A percentile compares a stretch with the other conserved stretches of the same genome.
These are phyloP conservation scores for Hydractinia symbiolongicarpus DNA, from an alignment of 30 jellyfish, hydroid and myxozoan species.

Conservation along the genomic window DNA sequence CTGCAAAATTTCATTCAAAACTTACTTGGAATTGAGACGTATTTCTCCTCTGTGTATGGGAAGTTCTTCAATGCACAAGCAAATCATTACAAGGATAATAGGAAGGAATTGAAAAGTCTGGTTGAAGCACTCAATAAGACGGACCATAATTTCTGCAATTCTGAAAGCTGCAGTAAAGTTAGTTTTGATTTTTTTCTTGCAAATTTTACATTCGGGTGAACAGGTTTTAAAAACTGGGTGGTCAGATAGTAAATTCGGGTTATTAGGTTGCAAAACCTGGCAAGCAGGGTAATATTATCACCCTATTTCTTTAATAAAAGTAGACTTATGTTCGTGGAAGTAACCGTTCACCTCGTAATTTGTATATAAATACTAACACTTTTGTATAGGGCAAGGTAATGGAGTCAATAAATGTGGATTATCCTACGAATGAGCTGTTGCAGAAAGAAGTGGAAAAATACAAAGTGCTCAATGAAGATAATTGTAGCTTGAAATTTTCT, in stretches of 20 bases:
- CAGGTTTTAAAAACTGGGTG: too few relatives aligned
- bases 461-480: neutral
- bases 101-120: neutral
- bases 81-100: neutral
- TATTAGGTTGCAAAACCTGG: too few relatives aligned
- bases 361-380: neutral
- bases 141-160: neutral
- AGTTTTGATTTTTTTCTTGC: neutral
- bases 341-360: too few relatives aligned
- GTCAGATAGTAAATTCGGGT: too few relatives aligned
- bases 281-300: too few relatives aligned
- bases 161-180: constrained; percentile 5
- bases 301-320: too few relatives aligned
- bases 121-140: neutral
- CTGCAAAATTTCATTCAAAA: constrained; percentile 11
- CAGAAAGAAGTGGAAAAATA: constrained; percentile 6
- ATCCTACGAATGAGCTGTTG: constrained; percentile 5
- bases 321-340: too few relatives aligned
- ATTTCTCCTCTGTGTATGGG: neutral
- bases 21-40: constrained; percentile 19
- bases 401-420: neutral
- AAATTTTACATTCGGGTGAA: too few relatives aligned
- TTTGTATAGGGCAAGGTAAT: neutral
- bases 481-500: neutral
- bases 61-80: neutral